These are phyloP conservation scores for Ceyx melanurus DNA, from an alignment of 2,113 vertebrate genomes.

Conservation along the genomic window DNA sequence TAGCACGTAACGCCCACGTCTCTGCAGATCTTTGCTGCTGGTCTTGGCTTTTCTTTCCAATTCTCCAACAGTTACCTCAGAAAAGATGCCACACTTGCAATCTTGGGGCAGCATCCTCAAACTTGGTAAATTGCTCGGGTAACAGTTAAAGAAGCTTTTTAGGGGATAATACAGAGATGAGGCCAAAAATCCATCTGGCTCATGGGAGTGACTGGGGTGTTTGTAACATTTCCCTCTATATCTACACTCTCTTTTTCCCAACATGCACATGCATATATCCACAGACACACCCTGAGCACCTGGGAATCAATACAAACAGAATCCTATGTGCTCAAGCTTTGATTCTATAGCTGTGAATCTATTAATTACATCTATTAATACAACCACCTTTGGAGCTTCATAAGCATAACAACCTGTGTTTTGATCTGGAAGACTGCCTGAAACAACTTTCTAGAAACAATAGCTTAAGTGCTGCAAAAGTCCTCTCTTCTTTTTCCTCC, in stretches of 20 bases:
- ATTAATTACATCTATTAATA: neutral
- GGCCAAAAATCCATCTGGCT: neutral
- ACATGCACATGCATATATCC: rapidly evolving
- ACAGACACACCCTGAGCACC: neutral
- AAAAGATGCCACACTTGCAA: rapidly evolving
- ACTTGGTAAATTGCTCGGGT: neutral
- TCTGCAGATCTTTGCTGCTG: neutral
- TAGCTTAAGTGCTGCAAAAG: neutral
- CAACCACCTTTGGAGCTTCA: neutral
- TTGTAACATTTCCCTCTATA: neutral
- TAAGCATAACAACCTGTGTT: neutral
- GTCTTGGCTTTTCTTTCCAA: neutral
- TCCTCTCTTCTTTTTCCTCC: neutral
- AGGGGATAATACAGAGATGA: neutral
- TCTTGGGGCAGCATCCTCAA: neutral
- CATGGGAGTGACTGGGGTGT: neutral
- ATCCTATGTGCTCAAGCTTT: neutral
- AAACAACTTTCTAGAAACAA: neutral
- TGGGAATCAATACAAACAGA: neutral
- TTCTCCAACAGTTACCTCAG: rapidly evolving
- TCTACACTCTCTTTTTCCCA: neutral
- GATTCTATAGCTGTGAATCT: neutral
- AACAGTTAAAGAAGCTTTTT: neutral
- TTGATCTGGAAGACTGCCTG: neutral
- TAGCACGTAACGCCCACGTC: neutral